Evolutionary conservation across 2,113 vertebrate genomes (phyloP).

Genomic region (Megaceryle torquata): DNA sequence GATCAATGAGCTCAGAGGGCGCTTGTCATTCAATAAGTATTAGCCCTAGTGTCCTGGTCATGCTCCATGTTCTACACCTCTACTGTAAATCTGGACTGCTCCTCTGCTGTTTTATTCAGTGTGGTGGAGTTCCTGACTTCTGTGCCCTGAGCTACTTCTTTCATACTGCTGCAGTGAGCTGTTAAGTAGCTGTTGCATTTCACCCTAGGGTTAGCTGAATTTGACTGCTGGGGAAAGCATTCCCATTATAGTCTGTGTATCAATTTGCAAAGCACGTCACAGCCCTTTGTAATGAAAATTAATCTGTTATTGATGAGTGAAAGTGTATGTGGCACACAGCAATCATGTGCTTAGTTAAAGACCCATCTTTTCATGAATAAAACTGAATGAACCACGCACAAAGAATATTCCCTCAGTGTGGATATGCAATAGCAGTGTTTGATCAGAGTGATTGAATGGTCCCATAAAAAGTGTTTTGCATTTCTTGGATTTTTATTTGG

Average conservation of each 20-base stretch:
- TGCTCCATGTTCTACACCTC: not conserved
- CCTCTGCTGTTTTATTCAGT: not conserved
- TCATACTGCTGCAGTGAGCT: not conserved
- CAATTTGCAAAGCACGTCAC: conserved; percentile 17
- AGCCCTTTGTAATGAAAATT: not conserved
- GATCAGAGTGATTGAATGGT: not conserved
- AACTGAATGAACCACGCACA: not conserved
- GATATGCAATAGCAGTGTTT: not conserved
- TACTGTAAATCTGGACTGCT: conserved; percentile 15
- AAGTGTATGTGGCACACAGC: not conserved
- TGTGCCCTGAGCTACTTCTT: not conserved
- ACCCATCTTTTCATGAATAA: not conserved
- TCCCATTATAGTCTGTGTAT: conserved; percentile 23
- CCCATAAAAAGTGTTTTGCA: not conserved
- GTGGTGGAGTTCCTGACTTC: not conserved
- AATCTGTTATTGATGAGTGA: conserved; percentile 50
- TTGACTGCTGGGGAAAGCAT: conserved; percentile 28
- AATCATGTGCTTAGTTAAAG: not conserved
- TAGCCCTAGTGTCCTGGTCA: conserved; percentile 12
- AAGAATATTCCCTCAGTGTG: not conserved
- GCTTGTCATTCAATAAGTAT: not conserved
- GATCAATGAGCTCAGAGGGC: conserved; percentile 27
- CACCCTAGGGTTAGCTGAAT: conserved; percentile 17
- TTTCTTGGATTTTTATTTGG: not conserved
- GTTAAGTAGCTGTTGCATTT: conserved; percentile 32